Conservation (phyloP, 2,113 vertebrate species). For the Notarius quadriscutis region DNA sequence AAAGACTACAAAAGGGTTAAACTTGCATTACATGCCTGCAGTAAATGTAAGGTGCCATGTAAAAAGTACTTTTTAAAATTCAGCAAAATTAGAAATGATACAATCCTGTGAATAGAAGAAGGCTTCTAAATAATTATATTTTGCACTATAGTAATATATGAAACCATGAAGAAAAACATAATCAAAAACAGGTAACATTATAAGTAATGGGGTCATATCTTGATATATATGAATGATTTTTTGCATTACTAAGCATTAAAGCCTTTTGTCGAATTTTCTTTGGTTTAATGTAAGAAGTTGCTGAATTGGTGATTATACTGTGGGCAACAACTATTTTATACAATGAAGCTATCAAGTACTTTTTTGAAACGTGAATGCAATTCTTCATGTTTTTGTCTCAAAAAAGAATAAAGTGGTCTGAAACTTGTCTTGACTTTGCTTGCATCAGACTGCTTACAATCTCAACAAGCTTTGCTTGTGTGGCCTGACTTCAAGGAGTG, state of each 20-base stretch:
- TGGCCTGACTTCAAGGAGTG: slow-evolving; percentile 71
- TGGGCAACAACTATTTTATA: neutral
- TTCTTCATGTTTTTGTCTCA: neutral
- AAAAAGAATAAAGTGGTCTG: neutral
- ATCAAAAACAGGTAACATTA: neutral
- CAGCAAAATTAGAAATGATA: neutral
- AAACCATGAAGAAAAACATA: neutral
- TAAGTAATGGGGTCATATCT: neutral
- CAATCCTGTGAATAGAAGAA: neutral
- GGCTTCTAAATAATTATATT: neutral
- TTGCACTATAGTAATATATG: neutral
- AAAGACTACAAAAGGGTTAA: neutral
- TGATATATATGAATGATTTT: neutral
- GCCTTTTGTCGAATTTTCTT: neutral
- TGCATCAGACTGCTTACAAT: slow-evolving; percentile 60
- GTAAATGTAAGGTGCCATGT: neutral
- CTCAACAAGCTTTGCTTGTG: slow-evolving; percentile 70
- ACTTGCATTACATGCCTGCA: neutral
- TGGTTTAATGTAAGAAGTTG: neutral
- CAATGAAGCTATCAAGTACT: neutral
- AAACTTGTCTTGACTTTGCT: slow-evolving; percentile 4
- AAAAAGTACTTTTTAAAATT: neutral
- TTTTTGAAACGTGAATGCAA: neutral
- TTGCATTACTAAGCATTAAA: neutral
- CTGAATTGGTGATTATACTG: neutral